Conservation (phyloP, 2,888 invertebrate genomes). For the Drosophila atripex region DNA sequence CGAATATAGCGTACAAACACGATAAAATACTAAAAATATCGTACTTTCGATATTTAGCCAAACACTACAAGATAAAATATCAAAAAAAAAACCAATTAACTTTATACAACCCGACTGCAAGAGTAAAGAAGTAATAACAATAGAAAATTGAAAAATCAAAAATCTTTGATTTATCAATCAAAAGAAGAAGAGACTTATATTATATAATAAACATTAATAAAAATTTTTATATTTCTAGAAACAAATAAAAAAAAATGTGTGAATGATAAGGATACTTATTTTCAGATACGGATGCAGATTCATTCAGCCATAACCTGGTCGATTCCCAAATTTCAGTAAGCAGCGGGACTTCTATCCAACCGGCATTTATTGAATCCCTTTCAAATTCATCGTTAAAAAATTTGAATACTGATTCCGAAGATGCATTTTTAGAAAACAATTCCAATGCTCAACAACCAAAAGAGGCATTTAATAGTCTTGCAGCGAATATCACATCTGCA, state of each 20-base stretch:
- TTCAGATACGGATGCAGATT: background rate
- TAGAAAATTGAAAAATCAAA: background rate
- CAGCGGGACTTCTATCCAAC: slow-evolving; percentile 83
- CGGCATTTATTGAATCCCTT: slow-evolving; percentile 81
- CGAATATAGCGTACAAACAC: too few species aligned
- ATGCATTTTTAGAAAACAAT: background rate
- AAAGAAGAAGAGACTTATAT: background rate
- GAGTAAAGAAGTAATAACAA: background rate
- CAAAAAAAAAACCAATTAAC: too few species aligned
- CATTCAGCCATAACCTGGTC: slow-evolving; percentile 77
- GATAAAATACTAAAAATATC: too few species aligned
- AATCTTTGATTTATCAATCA: too few species aligned
- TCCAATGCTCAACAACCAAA: slow-evolving; percentile 60
- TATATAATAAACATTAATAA: background rate
- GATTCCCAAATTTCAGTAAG: slow-evolving; percentile 83
- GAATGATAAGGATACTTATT: background rate
- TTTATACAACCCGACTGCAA: too few species aligned
- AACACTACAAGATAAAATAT: too few species aligned
- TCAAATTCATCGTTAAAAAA: slow-evolving; percentile 65
- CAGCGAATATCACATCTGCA: slow-evolving; percentile 65
- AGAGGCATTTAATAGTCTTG: slow-evolving; percentile 50
- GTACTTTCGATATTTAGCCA: too few species aligned
- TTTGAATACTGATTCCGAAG: background rate
- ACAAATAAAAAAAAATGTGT: background rate
- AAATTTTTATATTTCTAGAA: background rate